Base-by-base conservation (phyloP, 1,140 invertebrate genomes). In the Pogonomyrmex californicus region DNA sequence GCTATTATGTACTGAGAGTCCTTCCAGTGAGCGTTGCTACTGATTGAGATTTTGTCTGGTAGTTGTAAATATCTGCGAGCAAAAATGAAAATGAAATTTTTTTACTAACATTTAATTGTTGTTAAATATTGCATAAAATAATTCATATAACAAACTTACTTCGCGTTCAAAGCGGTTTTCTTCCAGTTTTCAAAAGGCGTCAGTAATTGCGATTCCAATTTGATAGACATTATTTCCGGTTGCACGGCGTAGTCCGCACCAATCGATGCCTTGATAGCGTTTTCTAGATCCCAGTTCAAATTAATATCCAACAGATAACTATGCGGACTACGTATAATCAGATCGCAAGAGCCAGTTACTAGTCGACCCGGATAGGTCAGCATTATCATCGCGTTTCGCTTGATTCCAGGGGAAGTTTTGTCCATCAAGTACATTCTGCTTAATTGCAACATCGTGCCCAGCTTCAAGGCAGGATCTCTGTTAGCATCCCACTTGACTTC, bases 401-500 rank as follows among this genome's bases (percentile, higher is more conserved):
- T 96, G 89, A 96, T 96, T 0, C 95, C 96, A 23, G 66, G 17
- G 1, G 54, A 9, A 94, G 33, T 94, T 93, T 51, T 94, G 94
- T 87, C 92, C 85, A 0, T 70, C 78, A 86, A 2, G 23, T 75
- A 83, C 0, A 62, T 7, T 92, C 93, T 95, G 65, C 95, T 93
- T 1, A 96, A 89, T 9, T 96, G 95, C 0, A 97, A 92, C 63
- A 95, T 95, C 0, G 96, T 93, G 44, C 96, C 95, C 12, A 97
- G 92, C 91, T 97, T 97, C 90, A 97, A 96, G 58, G 96, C 96
- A 0, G 97, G 97, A 95, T 98, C 97, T 10, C 98, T 95, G 94
- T 98, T 98, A 0, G 97, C 97, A 91, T 98, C 97, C 97, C 97
- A 98, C 89, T 98, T 98, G 0, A 98, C 91, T 82, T 97, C 97